Percentiles rank a stretch among this genome's conserved stretches.
phyloP scores from a whole-genome alignment of 2,797 vertebrate genomes.

The Sebastes aleutianus region DNA sequence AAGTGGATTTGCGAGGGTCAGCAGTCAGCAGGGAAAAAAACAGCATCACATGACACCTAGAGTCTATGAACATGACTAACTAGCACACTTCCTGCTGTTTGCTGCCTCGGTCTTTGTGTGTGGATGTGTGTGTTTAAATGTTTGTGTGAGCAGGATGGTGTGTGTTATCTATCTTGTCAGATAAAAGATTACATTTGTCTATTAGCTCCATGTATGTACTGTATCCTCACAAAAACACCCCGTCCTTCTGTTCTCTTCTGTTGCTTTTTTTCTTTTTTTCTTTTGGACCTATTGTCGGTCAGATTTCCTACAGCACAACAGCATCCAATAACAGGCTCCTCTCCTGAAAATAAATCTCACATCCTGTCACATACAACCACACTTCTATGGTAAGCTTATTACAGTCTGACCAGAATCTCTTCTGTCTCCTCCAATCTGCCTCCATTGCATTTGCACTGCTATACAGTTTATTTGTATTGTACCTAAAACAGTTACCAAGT shows the following conservation, averaged over 20 bases:
- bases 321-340: constrained; percentile 15
- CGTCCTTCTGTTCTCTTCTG: not conserved
- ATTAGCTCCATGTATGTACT: not conserved
- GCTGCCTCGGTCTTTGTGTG: constrained; percentile 11
- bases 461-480: fast-evolving
- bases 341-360: constrained; percentile 29
- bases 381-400: not conserved
- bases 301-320: not conserved
- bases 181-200: not conserved
- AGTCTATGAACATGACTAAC: constrained; percentile 64
- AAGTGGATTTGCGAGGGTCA: constrained; percentile 70
- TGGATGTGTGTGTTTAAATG: constrained; percentile 1
- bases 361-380: constrained; percentile 11
- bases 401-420: not conserved
- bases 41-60: constrained; percentile 69
- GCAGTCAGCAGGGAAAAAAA: constrained; percentile 67
- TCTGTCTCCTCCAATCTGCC: not conserved
- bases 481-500: not conserved
- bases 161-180: not conserved
- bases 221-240: not conserved
- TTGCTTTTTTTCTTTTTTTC: not conserved
- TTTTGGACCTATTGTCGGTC: not conserved
- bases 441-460: not conserved
- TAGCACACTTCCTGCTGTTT: constrained; percentile 69
- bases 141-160: not conserved